Evolutionary conservation across 2,113 vertebrate genomes (phyloP).

Genomic region (Atrichornis clamosus): DNA sequence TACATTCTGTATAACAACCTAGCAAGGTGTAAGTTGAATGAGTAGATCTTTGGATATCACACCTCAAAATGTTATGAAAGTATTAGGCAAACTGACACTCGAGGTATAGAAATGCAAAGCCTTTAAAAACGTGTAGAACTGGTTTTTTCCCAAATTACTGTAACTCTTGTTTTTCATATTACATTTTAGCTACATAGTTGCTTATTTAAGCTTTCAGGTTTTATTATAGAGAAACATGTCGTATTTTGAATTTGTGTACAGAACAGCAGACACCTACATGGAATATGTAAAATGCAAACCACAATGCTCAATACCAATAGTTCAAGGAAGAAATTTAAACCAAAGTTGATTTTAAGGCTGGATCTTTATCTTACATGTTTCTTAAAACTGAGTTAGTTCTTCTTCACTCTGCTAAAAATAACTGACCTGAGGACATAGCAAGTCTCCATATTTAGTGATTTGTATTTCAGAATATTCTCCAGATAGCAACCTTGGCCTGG

Average conservation of each 20-base stretch:
- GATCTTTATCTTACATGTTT: neutral
- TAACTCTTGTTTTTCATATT: neutral
- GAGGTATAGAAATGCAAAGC: neutral
- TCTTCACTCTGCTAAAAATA: constrained; percentile 21
- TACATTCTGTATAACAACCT: neutral
- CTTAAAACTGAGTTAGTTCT: neutral
- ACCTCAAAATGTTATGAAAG: neutral
- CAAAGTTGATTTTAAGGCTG: neutral
- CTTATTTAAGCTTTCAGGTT: neutral
- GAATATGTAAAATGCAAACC: neutral
- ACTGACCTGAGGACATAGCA: neutral
- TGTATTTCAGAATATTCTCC: constrained; percentile 14
- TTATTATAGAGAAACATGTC: neutral
- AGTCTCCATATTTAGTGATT: neutral
- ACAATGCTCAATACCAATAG: neutral
- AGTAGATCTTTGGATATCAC: neutral
- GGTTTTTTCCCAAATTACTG: neutral
- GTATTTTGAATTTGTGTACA: neutral
- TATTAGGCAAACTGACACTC: neutral
- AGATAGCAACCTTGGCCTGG: neutral
- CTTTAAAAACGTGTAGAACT: neutral
- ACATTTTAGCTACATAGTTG: neutral
- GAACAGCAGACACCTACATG: neutral
- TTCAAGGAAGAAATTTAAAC: neutral
- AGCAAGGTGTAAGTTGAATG: neutral